phyloP scores from a whole-genome alignment of 2,888 invertebrate species.

The Zhuqinia jingwanae region DNA sequence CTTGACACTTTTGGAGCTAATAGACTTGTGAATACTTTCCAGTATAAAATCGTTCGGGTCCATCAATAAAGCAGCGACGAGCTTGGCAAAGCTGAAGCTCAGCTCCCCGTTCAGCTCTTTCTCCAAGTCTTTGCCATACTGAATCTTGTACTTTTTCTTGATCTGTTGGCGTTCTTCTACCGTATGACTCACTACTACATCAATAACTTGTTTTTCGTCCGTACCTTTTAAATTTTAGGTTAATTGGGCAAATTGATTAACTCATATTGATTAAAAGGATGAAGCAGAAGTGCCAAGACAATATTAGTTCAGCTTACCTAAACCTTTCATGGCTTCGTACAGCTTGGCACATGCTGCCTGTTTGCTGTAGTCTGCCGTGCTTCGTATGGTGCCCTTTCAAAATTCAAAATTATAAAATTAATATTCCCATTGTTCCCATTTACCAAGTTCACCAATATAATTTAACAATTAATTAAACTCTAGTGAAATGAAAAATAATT shows the following conservation, averaged over 20 bases:
- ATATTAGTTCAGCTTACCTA: no score
- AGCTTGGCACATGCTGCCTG: not conserved
- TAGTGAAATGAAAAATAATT: no score
- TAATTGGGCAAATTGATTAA: no score
- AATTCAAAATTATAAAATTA: no score
- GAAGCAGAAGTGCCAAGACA: no score
- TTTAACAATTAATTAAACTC: no score
- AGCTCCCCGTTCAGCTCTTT: conserved; percentile 21
- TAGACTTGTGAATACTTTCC: not conserved
- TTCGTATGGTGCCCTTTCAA: conserved; percentile 9
- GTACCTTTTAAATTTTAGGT: no score
- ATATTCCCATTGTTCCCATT: no score
- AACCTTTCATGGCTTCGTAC: conserved; percentile 14
- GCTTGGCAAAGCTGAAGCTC: conserved; percentile 3
- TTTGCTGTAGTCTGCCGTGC: not conserved
- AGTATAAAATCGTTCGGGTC: not conserved
- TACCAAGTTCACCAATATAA: no score
- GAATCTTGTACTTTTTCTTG: not conserved
- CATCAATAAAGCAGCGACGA: not conserved
- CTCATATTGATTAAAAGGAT: no score
- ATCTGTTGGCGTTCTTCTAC: not conserved
- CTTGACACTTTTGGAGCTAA: not conserved
- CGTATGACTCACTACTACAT: not conserved
- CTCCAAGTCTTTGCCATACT: not conserved
- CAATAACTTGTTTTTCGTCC: not conserved